phyloP scores from a whole-genome alignment of 1,140 invertebrate genomes.

The Lamellibrachia luymesi region DNA sequence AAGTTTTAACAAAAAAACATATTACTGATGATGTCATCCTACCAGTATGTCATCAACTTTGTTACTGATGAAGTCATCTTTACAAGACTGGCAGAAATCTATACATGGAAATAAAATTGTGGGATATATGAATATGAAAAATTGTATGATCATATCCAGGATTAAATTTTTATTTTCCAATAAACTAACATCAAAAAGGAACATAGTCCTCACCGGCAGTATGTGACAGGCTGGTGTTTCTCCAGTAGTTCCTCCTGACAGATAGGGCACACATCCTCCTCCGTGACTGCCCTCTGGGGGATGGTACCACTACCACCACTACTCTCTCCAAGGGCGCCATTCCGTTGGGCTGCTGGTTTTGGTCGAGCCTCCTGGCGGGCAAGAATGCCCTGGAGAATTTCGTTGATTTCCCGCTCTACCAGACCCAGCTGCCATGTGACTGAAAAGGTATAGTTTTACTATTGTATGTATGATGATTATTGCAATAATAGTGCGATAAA shows the following conservation, averaged over 20 bases:
- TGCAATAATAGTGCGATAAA: too few species aligned
- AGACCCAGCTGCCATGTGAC: slow-evolving; percentile 56
- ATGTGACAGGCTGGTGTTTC: slow-evolving; percentile 55
- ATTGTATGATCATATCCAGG: too few species aligned
- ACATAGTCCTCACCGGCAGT: slow-evolving; percentile 49
- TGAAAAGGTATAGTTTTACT: slow-evolving; percentile 22
- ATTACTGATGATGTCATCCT: too few species aligned
- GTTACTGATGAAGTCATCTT: too few species aligned
- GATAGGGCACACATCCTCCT: slow-evolving; percentile 57
- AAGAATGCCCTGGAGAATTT: slow-evolving; percentile 43
- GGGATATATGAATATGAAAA: too few species aligned
- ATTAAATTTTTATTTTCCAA: neutral
- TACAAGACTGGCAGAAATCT: too few species aligned
- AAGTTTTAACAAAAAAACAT: neutral
- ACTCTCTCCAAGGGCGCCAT: neutral
- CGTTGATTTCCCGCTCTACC: slow-evolving; percentile 55
- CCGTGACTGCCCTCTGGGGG: slow-evolving; percentile 49
- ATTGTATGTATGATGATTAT: too few species aligned
- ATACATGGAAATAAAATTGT: too few species aligned
- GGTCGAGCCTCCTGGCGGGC: slow-evolving; percentile 23
- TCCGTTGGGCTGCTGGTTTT: neutral
- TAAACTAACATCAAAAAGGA: neutral
- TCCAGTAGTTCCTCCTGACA: slow-evolving; percentile 56
- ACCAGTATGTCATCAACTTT: too few species aligned
- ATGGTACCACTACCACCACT: slow-evolving; percentile 2